Conservation (phyloP, 1,140 invertebrate species). For the Drusus annulatus region DNA sequence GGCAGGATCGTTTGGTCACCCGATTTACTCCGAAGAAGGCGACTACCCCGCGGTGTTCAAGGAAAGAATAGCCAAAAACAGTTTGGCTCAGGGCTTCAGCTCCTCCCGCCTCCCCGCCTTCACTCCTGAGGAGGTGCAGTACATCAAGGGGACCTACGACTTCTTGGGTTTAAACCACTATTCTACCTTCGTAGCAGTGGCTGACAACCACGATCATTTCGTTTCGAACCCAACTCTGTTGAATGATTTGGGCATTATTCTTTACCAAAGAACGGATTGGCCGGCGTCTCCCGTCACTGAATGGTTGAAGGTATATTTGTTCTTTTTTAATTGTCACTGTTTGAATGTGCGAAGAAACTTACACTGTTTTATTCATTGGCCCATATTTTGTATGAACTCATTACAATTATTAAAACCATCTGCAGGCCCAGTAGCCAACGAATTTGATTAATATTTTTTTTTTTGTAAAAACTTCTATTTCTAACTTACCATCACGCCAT, state of each 20-base stretch:
- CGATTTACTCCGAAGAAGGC: conserved; percentile 73
- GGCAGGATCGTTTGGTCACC: conserved; percentile 76
- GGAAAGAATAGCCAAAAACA: conserved; percentile 70
- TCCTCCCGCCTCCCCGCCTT: conserved; percentile 74
- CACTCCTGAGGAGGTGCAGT: conserved; percentile 72
- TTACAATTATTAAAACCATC: no score
- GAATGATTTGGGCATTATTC: conserved; percentile 49
- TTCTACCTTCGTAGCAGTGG: no score
- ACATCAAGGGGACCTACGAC: no score
- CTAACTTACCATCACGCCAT: no score
- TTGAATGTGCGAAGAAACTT: no score
- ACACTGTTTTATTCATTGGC: no score
- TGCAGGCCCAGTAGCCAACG: no score
- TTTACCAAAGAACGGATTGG: background rate
- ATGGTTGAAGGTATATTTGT: background rate
- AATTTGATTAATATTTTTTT: no score
- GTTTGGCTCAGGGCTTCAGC: conserved; percentile 71
- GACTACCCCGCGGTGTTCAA: conserved; percentile 77
- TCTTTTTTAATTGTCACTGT: no score
- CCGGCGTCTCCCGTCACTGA: background rate
- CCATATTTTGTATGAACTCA: no score
- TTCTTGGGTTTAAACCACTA: conserved; percentile 78
- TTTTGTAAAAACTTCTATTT: no score
- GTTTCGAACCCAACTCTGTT: background rate
- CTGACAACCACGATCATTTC: no score